These are phyloP conservation scores for Harpalus rufipes DNA, from an alignment of 2,888 invertebrate species.

Conservation along the genomic window DNA sequence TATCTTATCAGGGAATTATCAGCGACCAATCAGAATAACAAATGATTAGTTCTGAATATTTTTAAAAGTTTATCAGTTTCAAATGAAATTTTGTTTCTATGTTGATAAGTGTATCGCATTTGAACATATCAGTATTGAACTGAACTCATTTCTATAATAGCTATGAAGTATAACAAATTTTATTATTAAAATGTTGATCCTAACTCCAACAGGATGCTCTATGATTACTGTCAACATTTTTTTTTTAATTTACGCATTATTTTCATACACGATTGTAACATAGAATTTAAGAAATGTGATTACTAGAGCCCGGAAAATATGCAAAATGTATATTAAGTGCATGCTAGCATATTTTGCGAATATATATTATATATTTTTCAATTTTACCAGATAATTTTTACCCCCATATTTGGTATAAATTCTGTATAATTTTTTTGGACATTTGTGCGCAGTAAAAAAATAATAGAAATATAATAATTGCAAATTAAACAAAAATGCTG, in stretches of 20 bases:
- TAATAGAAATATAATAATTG: too few species aligned
- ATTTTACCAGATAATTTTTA: too few species aligned
- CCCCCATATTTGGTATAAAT: too few species aligned
- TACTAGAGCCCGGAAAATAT: too few species aligned
- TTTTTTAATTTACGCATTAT: background rate
- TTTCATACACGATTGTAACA: background rate
- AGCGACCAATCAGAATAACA: conserved; percentile 60
- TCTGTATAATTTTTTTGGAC: too few species aligned
- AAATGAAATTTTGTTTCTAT: conserved; percentile 58
- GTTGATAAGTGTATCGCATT: conserved; percentile 42
- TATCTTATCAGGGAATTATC: conserved; percentile 54
- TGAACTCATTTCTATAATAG: conserved; percentile 8
- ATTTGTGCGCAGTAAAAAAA: too few species aligned
- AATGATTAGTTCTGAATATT: conserved; percentile 57
- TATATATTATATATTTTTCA: too few species aligned
- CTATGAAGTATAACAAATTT: background rate
- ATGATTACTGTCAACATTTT: background rate
- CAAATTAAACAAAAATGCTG: too few species aligned
- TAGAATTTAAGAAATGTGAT: too few species aligned
- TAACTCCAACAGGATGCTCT: background rate
- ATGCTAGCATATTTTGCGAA: too few species aligned
- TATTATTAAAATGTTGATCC: background rate
- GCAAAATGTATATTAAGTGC: too few species aligned
- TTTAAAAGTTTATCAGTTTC: conserved; percentile 60
- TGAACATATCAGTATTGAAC: conserved; percentile 6